Percentiles rank a stretch among this genome's conserved stretches.
Conservation (phyloP, 2,797 vertebrate species). For the Urophycis tenuis region DNA sequence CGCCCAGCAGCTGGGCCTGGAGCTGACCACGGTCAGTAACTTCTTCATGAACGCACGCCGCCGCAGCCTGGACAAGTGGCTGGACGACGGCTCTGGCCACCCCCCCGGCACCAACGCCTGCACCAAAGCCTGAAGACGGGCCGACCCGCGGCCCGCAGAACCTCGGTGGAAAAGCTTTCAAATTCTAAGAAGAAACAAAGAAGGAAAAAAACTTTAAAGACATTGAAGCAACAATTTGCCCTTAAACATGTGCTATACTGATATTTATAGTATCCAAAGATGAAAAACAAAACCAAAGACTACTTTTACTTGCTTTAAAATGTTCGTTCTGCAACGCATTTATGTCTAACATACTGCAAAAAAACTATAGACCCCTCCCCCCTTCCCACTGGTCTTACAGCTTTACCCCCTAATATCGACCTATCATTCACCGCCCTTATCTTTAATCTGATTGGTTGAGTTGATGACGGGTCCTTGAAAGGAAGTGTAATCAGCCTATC, state of each 20-base stretch:
- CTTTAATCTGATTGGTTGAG: slow-evolving; percentile 74
- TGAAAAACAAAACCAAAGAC: slow-evolving; percentile 96
- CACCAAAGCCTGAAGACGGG: slow-evolving; percentile 96
- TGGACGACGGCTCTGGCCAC: slow-evolving; percentile 89
- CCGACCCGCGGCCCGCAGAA: slow-evolving; percentile 74
- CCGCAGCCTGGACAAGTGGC: slow-evolving; percentile 98
- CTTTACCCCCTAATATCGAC: slow-evolving; percentile 65
- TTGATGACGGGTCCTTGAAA: slow-evolving; percentile 70
- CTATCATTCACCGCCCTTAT: slow-evolving; percentile 65
- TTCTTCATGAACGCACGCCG: slow-evolving; percentile 99
- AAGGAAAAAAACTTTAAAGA: slow-evolving; percentile 75
- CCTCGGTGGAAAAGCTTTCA: slow-evolving; percentile 99
- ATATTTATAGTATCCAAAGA: slow-evolving; percentile 99
- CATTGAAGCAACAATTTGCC: slow-evolving; percentile 82
- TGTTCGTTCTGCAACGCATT: slow-evolving; percentile 85
- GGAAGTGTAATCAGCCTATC: slow-evolving; percentile 72
- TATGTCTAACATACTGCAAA: slow-evolving; percentile 82
- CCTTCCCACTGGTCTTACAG: slow-evolving; percentile 74
- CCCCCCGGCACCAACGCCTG: slow-evolving; percentile 85
- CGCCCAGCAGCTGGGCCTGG: slow-evolving; percentile 96
- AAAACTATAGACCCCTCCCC: slow-evolving; percentile 63
- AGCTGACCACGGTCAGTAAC: slow-evolving; percentile 98
- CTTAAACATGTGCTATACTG: slow-evolving; percentile 78
- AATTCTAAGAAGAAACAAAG: slow-evolving; percentile 61
- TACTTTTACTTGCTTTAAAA: slow-evolving; percentile 87